These are phyloP conservation scores for Ooceraea biroi DNA, from an alignment of 1,140 invertebrate species.

Conservation along the genomic window DNA sequence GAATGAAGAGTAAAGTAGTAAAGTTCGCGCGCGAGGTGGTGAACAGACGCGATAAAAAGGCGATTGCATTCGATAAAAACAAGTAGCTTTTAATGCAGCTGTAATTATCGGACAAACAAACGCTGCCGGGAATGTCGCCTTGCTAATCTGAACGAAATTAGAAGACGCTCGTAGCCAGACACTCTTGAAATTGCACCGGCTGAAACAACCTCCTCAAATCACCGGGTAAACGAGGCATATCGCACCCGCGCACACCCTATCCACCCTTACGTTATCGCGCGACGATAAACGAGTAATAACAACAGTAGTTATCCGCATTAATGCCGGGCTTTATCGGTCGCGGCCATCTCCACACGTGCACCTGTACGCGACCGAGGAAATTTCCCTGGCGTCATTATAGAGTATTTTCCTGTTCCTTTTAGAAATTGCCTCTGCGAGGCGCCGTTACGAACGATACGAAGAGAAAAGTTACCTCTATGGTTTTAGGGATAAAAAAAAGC, in stretches of 20 bases:
- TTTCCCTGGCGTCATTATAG: conserved; percentile 9
- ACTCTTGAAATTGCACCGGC: conserved; percentile 24
- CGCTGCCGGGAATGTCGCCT: background rate
- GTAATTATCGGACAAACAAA: conserved; percentile 32
- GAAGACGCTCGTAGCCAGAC: conserved; percentile 26
- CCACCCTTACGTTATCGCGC: conserved; percentile 34
- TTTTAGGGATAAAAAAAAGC: background rate
- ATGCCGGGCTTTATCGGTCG: background rate
- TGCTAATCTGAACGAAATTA: conserved; percentile 52
- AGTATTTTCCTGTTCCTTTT: conserved; percentile 14
- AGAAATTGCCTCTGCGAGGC: background rate
- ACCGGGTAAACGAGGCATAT: conserved; percentile 31
- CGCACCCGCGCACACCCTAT: background rate
- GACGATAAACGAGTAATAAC: conserved; percentile 52
- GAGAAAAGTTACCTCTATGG: background rate
- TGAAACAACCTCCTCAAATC: conserved; percentile 47
- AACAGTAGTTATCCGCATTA: conserved; percentile 17
- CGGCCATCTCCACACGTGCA: conserved; percentile 18
- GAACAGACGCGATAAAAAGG: conserved; percentile 38
- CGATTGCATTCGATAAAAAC: conserved; percentile 44
- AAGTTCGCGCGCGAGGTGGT: background rate
- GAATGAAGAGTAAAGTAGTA: background rate
- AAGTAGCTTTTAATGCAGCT: conserved; percentile 39
- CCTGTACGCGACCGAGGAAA: conserved; percentile 12
- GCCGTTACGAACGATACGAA: background rate